Base-by-base conservation (phyloP, 2,113 vertebrate species). In the Furnarius figulus region DNA sequence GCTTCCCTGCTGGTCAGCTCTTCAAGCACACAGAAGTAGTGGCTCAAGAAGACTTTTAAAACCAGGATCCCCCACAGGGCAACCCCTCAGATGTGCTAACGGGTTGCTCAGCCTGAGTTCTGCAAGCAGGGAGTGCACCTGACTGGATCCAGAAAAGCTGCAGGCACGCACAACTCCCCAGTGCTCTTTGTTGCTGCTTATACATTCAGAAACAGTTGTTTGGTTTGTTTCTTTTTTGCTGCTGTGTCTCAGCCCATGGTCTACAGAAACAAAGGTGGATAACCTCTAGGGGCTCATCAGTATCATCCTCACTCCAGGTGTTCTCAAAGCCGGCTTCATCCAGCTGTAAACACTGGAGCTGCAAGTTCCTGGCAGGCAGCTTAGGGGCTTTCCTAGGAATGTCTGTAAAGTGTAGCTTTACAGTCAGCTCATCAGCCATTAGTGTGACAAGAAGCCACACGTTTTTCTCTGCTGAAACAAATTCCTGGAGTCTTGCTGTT, bases 161-260 rank as follows among this genome's bases (percentile, higher is more conserved):
- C 31, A 52, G 20, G 40, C 56, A 66, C 31, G 31, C 18, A 28
- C 33, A 65, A 2, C 33, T 47, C n/a, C 16, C 10, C 27, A 39
- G 14, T 42, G 40, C n/a, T 67, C n/a, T 21, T 44, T n/a, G 13
- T 23, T 65, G 44, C 25, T 56, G 50, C 44, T 61, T 30, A 7
- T 30, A 14, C 8, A 13, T 44, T 44, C 27, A 35, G n/a, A 73
- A 78, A 28, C 24, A 72, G 6, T 3, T 63, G 61, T n/a, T n/a
- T n/a, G n/a, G n/a, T n/a, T n/a, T 39, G 14, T 2, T 1, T 6
- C 39, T 1, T 5, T 44, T 71, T 58, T 67, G 19, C 52, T 47
- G 53, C 42, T 35, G 33, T 68, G 33, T 61, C 40, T 82, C 33
- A 52, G 39, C 1, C 1, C 18, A 21, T 0, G 0, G 19, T 25